Percentiles rank a stretch among this genome's conserved stretches.
Evolutionary conservation across 2,888 invertebrate species (phyloP).

Genomic region (Hirtodrosophila cameraria): DNA sequence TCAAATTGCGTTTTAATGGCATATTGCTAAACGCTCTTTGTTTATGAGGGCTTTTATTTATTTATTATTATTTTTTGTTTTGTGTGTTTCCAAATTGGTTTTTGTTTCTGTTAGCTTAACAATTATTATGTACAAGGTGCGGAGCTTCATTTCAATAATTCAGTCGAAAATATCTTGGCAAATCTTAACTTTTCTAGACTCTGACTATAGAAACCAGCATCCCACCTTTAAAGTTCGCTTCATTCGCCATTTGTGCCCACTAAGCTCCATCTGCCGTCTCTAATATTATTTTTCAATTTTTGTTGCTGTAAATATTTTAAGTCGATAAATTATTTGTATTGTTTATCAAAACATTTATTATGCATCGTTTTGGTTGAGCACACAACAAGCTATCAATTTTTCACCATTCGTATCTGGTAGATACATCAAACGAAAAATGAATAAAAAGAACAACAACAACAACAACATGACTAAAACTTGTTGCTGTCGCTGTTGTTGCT

Average conservation of each 20-base stretch:
- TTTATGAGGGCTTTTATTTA: slow-evolving; percentile 30
- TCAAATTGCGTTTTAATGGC: slow-evolving; percentile 71
- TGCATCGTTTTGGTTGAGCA: slow-evolving; percentile 71
- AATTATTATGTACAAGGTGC: slow-evolving; percentile 9
- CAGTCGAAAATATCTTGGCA: too few relatives aligned
- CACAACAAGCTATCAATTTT: slow-evolving; percentile 69
- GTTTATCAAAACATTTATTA: slow-evolving; percentile 73
- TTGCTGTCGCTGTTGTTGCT: slow-evolving; percentile 64
- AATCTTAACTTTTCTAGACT: not conserved
- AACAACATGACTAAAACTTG: slow-evolving; percentile 51
- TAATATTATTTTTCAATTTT: slow-evolving; percentile 25
- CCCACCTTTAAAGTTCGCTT: not conserved
- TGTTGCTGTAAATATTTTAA: slow-evolving; percentile 27
- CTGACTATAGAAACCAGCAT: not conserved
- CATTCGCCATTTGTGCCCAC: slow-evolving; percentile 5
- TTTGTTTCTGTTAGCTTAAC: slow-evolving; percentile 20
- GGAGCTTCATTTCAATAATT: too few relatives aligned
- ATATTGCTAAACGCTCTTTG: slow-evolving; percentile 45
- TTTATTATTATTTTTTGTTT: slow-evolving; percentile 25
- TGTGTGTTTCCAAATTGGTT: slow-evolving; percentile 21
- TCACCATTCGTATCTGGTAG: slow-evolving; percentile 68
- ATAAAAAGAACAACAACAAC: slow-evolving; percentile 7
- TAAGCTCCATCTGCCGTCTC: slow-evolving; percentile 5
- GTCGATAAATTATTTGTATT: slow-evolving; percentile 61
- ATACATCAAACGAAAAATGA: slow-evolving; percentile 66